A percentile compares a stretch with the other conserved stretches of the same genome.
Evolutionary conservation across 2,797 vertebrate species (phyloP).

Genomic region (Mormyrops attenuatus): DNA sequence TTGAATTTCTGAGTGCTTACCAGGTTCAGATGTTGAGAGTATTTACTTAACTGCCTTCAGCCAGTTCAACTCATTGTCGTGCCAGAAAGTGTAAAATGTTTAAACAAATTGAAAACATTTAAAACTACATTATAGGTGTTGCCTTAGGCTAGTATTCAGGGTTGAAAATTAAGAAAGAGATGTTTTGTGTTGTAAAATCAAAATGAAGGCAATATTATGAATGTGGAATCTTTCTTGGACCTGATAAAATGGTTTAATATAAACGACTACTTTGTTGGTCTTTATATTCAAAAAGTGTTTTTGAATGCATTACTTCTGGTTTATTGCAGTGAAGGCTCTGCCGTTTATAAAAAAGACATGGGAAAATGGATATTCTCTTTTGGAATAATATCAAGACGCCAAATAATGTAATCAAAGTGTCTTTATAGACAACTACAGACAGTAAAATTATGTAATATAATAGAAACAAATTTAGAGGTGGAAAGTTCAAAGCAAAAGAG

Average conservation of each 20-base stretch:
- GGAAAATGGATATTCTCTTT: not conserved
- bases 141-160: not conserved
- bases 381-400: not conserved
- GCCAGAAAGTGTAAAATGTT: not conserved
- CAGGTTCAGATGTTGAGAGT: not conserved
- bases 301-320: not conserved
- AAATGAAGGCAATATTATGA: slow-evolving; percentile 12
- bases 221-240: slow-evolving; percentile 33
- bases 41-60: slow-evolving; percentile 27
- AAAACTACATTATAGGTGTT: not conserved
- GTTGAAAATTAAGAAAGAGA: slow-evolving; percentile 27
- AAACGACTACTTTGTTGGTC: slow-evolving; percentile 12
- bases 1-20: not conserved
- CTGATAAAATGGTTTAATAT: slow-evolving; percentile 43
- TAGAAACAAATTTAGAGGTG: not conserved
- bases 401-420: not conserved
- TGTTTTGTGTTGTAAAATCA: slow-evolving; percentile 19
- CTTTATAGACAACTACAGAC: not conserved
- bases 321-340: not conserved
- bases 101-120: not conserved
- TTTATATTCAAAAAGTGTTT: slow-evolving; percentile 34
- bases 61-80: slow-evolving; percentile 20
- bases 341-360: not conserved
- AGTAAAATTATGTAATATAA: not conserved
- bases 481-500: not conserved